A percentile compares a stretch with the other conserved stretches of the same genome.
Evolutionary conservation across 1,140 invertebrate species (phyloP).

Genomic region (Sinonovacula constricta): DNA sequence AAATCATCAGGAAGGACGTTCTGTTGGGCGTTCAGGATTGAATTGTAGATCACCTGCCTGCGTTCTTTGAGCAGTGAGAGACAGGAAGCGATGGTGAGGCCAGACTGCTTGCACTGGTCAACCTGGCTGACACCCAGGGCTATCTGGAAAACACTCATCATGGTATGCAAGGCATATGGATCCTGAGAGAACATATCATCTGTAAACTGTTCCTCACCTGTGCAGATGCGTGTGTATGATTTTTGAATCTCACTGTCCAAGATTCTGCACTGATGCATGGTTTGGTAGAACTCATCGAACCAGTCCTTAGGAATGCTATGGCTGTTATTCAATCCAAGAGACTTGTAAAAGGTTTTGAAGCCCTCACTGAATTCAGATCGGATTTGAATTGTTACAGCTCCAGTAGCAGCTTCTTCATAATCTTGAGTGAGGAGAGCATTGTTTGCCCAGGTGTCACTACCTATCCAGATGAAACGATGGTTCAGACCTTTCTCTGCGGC

Average conservation of each 20-base stretch:
- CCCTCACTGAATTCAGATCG: conserved; percentile 79
- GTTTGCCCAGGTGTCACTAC: conserved; percentile 88
- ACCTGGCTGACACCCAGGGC: conserved; percentile 76
- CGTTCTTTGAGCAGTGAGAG: conserved; percentile 60
- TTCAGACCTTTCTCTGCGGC: conserved; percentile 78
- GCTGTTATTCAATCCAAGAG: conserved; percentile 69
- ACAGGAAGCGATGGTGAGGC: conserved; percentile 65
- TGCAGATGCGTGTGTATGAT: conserved; percentile 64
- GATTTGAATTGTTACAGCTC: conserved; percentile 88
- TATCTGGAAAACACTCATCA: conserved; percentile 77
- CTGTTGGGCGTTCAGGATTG: conserved; percentile 71
- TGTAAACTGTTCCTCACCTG: conserved; percentile 67
- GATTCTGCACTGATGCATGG: conserved; percentile 84
- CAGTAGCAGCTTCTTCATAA: conserved; percentile 85
- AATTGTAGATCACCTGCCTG: conserved; percentile 67
- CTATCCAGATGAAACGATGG: conserved; percentile 85
- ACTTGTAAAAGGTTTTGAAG: conserved; percentile 72
- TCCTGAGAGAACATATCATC: conserved; percentile 70
- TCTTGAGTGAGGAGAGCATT: conserved; percentile 84
- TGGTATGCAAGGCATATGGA: conserved; percentile 77
- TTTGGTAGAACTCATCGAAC: conserved; percentile 90
- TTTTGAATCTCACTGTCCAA: conserved; percentile 63
- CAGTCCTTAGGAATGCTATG: conserved; percentile 81
- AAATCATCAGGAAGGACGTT: conserved; percentile 67
- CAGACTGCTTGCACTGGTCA: conserved; percentile 65